Evolutionary conservation across 1,140 invertebrate species (phyloP), one percentile per base, ranked within the genome.

Genomic region (Adelges cooleyi): DNA sequence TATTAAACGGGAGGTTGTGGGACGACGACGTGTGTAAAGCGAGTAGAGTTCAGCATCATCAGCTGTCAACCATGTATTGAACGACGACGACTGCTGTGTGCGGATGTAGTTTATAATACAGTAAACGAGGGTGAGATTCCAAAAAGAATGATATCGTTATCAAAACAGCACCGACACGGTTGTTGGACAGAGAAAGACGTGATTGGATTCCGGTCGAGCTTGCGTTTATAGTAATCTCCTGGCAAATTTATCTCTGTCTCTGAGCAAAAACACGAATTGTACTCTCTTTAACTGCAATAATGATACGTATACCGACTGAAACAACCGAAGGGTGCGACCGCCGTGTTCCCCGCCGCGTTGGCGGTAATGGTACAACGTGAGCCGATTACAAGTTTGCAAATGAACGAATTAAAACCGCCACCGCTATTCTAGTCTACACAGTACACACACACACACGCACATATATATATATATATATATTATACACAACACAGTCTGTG

Each of bases 301-400:
- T n/a, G n/a, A n/a, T n/a, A n/a, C n/a, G n/a, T n/a, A n/a, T n/a
- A n/a, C n/a, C n/a, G n/a, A n/a, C n/a, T n/a, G n/a, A n/a, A n/a
- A n/a, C n/a, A n/a, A n/a, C n/a, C n/a, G n/a, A n/a, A n/a, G n/a
- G n/a, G n/a, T n/a, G n/a, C 42, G 23, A 10, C 25, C 25, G 10
- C n/a, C 6, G 42, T 17, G 40, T 10, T 22, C 25, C 36, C 4
- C 13, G n/a, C 44, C 9, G 33, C 56, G 44, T 25, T 25, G 18
- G 4, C 9, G 25, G 29, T 33, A 33, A 33, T 33, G 29, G 29
- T 11, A 59, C 38, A 42, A 62, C 56, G 40, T 62, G 56, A 62
- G 56, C 42, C 56, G 56, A 62, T 62, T 62, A 62, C 56, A 62
- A 62, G 56, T 62, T 62, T 62, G 56, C 56, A 48, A 48, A 62